Percentiles rank a stretch among this genome's conserved stretches.
phyloP scores from a whole-genome alignment of 2,797 vertebrate species.

The Cirrhinus mrigala region DNA sequence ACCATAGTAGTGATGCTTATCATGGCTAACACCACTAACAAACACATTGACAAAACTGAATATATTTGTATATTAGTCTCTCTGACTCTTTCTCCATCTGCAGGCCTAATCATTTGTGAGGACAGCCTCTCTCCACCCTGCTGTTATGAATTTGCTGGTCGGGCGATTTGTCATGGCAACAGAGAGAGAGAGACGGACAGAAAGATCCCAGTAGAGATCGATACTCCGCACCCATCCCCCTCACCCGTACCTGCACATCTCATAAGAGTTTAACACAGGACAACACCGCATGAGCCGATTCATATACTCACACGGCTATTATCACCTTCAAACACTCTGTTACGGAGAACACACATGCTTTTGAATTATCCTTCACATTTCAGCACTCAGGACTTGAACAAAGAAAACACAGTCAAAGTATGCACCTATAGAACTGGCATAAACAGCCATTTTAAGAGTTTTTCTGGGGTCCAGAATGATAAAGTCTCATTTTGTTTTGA shows the following conservation, averaged over 20 bases:
- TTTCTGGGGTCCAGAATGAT: not conserved
- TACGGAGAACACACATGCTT: not conserved
- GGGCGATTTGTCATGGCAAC: constrained; percentile 55
- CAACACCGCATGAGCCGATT: constrained; percentile 28
- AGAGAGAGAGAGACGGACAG: constrained; percentile 40
- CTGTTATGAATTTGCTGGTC: constrained; percentile 55
- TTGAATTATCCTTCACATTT: constrained; percentile 14
- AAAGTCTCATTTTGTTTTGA: not conserved
- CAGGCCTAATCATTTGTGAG: constrained; percentile 36
- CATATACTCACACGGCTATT: constrained; percentile 21
- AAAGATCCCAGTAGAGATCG: constrained; percentile 48
- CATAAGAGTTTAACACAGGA: constrained; percentile 47
- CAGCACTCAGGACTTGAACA: not conserved
- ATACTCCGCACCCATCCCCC: constrained; percentile 39
- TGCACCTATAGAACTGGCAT: not conserved
- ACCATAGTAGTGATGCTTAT: not conserved
- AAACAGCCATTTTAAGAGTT: not conserved
- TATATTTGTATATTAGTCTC: constrained; percentile 15
- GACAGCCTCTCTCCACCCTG: constrained; percentile 53
- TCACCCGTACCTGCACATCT: constrained; percentile 34
- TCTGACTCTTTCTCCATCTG: constrained; percentile 3
- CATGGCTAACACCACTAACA: not conserved
- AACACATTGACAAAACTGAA: not conserved
- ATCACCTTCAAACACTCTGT: not conserved
- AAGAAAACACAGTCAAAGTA: not conserved